Percentiles rank a stretch among this genome's conserved stretches.
phyloP scores from a whole-genome alignment of 2,888 invertebrate genomes.

The Lagria hirta region DNA sequence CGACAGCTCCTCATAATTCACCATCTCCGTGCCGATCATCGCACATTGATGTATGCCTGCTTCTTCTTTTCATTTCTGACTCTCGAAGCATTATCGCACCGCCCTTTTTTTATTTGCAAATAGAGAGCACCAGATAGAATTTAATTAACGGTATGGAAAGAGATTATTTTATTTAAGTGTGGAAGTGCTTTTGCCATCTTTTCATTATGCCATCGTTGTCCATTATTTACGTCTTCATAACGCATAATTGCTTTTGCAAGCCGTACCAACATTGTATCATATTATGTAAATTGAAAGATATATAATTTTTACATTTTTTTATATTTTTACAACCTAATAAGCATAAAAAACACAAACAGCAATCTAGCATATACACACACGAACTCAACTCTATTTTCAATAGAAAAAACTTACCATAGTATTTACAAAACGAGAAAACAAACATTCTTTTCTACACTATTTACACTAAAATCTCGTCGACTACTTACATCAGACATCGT shows the following conservation, averaged over 20 bases:
- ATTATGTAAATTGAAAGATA: constrained; percentile 46
- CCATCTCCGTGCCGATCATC: constrained; percentile 33
- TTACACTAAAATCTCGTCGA: no score
- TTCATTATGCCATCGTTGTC: constrained; percentile 50
- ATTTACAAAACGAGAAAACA: no score
- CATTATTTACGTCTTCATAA: constrained; percentile 46
- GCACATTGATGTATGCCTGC: constrained; percentile 20
- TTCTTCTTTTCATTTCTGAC: constrained; percentile 22
- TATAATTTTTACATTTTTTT: constrained; percentile 40
- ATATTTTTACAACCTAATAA: no score
- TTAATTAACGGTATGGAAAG: constrained; percentile 47
- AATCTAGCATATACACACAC: no score
- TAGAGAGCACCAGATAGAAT: constrained; percentile 45
- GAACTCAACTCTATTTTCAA: no score
- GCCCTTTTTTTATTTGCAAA: constrained; percentile 36
- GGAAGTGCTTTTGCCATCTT: constrained; percentile 52
- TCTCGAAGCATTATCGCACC: constrained; percentile 28
- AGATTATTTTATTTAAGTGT: constrained; percentile 51
- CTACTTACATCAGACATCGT: no score
- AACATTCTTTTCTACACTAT: no score
- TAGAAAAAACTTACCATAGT: no score
- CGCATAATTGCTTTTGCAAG: constrained; percentile 45
- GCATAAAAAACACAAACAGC: no score
- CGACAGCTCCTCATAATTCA: constrained; percentile 44
- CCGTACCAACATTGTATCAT: constrained; percentile 47